Conservation (phyloP, 2,113 vertebrate genomes). For the Alces alces region DNA sequence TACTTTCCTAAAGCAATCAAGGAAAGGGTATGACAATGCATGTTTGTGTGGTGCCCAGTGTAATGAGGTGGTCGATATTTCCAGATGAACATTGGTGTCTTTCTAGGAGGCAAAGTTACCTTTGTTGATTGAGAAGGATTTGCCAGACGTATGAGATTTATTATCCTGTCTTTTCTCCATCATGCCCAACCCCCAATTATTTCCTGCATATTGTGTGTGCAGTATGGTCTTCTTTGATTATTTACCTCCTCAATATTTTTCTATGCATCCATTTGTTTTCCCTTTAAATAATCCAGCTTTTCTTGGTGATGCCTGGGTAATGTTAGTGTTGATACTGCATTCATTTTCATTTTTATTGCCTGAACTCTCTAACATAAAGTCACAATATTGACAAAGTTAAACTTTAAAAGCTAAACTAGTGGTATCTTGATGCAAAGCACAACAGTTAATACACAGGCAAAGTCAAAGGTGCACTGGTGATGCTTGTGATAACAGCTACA, state of each 20-base stretch:
- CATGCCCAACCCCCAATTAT: neutral
- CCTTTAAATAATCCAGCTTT: neutral
- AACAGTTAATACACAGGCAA: neutral
- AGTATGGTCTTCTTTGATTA: no score
- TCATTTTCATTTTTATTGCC: neutral
- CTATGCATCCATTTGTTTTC: no score
- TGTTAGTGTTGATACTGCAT: neutral
- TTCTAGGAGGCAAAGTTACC: no score
- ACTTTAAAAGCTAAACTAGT: neutral
- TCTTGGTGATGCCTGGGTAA: neutral
- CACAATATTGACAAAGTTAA: neutral
- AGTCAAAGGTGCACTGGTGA: rapidly evolving
- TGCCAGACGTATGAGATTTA: no score
- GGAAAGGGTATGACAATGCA: neutral
- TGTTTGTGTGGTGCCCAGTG: no score
- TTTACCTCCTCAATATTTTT: no score
- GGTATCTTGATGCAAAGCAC: neutral
- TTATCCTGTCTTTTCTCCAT: neutral
- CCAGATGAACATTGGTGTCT: neutral
- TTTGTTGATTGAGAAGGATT: neutral
- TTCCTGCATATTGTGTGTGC: rapidly evolving
- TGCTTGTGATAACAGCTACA: rapidly evolving
- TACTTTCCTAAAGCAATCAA: no score
- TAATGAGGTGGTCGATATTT: neutral
- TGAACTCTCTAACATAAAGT: neutral